phyloP scores from a whole-genome alignment of 2,888 invertebrate species.

The Synergus gifuensis region DNA sequence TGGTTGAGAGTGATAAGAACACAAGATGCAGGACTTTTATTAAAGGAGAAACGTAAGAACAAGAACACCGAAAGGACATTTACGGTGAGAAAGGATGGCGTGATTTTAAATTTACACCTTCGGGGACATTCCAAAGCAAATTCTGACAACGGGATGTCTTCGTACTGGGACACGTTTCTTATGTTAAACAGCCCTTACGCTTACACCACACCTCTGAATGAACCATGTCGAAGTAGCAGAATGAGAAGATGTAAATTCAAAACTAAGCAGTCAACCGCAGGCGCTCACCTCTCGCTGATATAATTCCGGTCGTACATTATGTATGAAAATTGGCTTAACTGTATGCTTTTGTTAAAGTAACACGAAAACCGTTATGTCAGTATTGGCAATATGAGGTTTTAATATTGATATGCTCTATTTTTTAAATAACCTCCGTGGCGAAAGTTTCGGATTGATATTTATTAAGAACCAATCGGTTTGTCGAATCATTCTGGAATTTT shows the following conservation, averaged over 20 bases:
- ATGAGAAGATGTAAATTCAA: conserved; percentile 28
- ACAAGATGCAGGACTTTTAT: conserved; percentile 4
- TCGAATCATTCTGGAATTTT: too few species aligned
- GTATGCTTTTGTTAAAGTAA: conserved; percentile 14
- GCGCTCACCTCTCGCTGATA: conserved; percentile 9
- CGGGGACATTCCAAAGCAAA: conserved; percentile 28
- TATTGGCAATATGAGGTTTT: neutral
- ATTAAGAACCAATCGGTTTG: too few species aligned
- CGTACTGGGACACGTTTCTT: neutral
- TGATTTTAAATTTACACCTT: conserved; percentile 37
- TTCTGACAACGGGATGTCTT: conserved; percentile 22
- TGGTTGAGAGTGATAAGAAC: conserved; percentile 2
- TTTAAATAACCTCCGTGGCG: too few species aligned
- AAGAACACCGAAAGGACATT: conserved; percentile 18
- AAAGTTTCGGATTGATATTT: too few species aligned
- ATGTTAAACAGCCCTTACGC: conserved; percentile 22
- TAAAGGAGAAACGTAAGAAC: conserved; percentile 4
- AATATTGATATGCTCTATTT: neutral
- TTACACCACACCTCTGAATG: conserved; percentile 24
- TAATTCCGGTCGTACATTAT: conserved; percentile 26
- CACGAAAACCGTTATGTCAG: conserved; percentile 22
- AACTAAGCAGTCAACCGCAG: conserved; percentile 18
- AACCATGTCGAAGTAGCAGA: conserved; percentile 1
- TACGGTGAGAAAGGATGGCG: neutral
- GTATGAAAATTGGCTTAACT: conserved; percentile 31